A percentile compares a stretch with the other conserved stretches of the same genome.
Evolutionary conservation across 2,888 invertebrate genomes (phyloP).

Genomic region (Sceliomorpha sp.): DNA sequence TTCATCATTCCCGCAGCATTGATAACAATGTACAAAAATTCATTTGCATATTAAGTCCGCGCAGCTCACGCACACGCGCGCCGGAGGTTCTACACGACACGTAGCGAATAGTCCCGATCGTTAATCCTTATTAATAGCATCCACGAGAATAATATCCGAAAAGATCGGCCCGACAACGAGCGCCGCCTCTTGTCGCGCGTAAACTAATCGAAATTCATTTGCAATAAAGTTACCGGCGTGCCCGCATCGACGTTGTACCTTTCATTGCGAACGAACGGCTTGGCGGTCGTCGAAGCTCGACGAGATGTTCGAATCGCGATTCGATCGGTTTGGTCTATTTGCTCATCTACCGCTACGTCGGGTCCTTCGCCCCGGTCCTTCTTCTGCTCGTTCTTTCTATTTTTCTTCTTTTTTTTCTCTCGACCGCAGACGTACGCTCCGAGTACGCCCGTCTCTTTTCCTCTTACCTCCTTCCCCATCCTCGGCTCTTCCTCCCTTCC

Average conservation of each 20-base stretch:
- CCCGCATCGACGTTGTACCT: conserved; percentile 42
- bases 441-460: too few species aligned
- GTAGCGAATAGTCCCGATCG: conserved; percentile 4
- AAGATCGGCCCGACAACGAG: conserved; percentile 7
- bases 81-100: neutral
- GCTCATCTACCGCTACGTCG: conserved; percentile 59
- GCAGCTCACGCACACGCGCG: neutral
- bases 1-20: too few species aligned
- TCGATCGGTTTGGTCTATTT: conserved; percentile 60
- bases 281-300: conserved; percentile 25
- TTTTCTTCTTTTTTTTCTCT: conserved; percentile 35
- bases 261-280: conserved; percentile 48
- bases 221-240: conserved; percentile 49
- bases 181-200: conserved; percentile 31
- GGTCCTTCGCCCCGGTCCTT: conserved; percentile 30
- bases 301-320: conserved; percentile 32
- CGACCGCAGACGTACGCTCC: too few species aligned
- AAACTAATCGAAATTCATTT: conserved; percentile 50
- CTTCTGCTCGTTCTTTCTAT: conserved; percentile 37
- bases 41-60: conserved; percentile 14
- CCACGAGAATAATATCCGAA: conserved; percentile 16
- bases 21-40: neutral
- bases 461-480: conserved; percentile 12
- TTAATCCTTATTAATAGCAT: conserved; percentile 11
- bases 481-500: conserved; percentile 16